Conservation (phyloP, 2,113 vertebrate genomes). For the Agapornis roseicollis region DNA sequence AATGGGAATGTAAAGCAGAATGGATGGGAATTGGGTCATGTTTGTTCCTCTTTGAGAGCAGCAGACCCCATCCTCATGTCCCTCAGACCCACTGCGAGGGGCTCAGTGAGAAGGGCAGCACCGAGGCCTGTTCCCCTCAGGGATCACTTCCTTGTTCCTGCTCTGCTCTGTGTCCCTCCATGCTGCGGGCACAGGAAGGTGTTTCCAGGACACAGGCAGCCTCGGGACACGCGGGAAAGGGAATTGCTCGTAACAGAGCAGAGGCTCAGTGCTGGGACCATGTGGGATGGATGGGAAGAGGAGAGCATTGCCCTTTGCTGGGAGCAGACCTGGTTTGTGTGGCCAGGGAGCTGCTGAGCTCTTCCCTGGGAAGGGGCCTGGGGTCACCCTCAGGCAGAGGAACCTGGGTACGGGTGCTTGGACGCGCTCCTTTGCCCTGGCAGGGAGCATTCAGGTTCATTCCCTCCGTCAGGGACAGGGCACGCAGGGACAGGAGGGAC, state of each 20-base stretch:
- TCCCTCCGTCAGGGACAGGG: background rate
- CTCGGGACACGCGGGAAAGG: background rate
- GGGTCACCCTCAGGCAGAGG: background rate
- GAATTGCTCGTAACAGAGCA: conserved; percentile 38
- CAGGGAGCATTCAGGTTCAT: background rate
- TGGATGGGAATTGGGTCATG: background rate
- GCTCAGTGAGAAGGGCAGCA: background rate
- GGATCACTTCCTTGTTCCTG: background rate
- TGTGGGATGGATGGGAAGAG: background rate
- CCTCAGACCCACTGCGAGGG: background rate
- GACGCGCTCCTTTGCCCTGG: background rate
- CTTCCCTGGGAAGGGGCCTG: background rate
- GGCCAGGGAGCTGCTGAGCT: background rate
- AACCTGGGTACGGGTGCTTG: accelerated
- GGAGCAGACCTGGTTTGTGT: background rate
- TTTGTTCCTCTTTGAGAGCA: background rate
- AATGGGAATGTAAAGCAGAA: background rate
- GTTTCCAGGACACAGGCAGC: background rate
- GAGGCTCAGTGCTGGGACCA: background rate
- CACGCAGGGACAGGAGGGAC: background rate
- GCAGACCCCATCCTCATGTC: accelerated
- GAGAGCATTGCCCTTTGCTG: background rate
- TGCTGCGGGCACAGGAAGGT: background rate
- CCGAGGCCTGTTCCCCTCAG: background rate
- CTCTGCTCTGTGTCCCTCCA: background rate